Evolutionary conservation across 2,797 vertebrate genomes (phyloP).

Genomic region (Helostoma temminkii): DNA sequence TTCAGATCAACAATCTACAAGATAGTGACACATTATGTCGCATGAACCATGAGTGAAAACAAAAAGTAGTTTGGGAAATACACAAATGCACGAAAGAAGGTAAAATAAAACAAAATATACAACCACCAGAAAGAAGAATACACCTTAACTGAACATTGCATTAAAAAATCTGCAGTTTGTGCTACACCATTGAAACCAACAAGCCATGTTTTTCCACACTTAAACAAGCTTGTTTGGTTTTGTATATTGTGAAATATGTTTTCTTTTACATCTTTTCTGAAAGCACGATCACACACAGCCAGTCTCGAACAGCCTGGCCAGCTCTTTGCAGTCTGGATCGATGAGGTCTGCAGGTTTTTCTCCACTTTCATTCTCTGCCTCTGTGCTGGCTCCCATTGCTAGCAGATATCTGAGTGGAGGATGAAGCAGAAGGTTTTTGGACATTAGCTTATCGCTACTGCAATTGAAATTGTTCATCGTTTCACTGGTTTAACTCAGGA

Average conservation of each 20-base stretch:
- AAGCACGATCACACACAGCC: conserved; percentile 74
- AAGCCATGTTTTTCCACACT: conserved; percentile 6
- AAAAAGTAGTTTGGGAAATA: conserved; percentile 15
- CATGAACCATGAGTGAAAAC: conserved; percentile 11
- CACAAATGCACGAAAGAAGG: conserved; percentile 32
- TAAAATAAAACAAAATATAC: conserved; percentile 27
- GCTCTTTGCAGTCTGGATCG: conserved; percentile 90
- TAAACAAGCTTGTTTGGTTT: conserved; percentile 2
- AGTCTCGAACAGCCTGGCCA: conserved; percentile 87
- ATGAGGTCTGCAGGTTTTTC: conserved; percentile 93
- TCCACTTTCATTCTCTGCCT: conserved; percentile 88
- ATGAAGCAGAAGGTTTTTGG: not conserved
- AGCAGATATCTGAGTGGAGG: conserved; percentile 88
- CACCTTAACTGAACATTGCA: conserved; percentile 6
- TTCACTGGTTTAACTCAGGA: not conserved
- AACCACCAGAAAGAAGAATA: conserved; percentile 18
- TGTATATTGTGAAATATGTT: not conserved
- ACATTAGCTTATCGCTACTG: not conserved
- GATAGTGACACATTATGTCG: conserved; percentile 3
- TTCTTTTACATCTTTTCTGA: not conserved
- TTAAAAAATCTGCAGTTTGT: conserved; percentile 22
- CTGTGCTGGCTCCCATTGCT: conserved; percentile 88
- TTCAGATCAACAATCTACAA: conserved; percentile 18
- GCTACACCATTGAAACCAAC: conserved; percentile 31
- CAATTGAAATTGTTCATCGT: not conserved